A percentile compares a stretch with the other conserved stretches of the same genome.
Conservation (phyloP, 2,888 invertebrate genomes). For the Drosophila fungiperda region DNA sequence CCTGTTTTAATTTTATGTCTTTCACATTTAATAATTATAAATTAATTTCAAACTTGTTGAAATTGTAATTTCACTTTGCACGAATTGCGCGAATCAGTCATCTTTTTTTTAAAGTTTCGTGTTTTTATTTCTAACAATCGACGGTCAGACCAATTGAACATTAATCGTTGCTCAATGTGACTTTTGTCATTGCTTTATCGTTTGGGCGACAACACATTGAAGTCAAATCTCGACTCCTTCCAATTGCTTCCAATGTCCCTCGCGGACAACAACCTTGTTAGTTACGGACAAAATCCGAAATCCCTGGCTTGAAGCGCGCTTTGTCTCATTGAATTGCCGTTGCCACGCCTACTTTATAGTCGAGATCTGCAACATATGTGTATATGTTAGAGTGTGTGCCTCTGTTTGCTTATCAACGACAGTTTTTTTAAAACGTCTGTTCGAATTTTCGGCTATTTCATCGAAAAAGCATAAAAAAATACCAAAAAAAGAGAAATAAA, state of each 20-base stretch:
- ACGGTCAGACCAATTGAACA: conserved; percentile 75
- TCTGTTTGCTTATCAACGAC: conserved; percentile 53
- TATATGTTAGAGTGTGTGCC: neutral
- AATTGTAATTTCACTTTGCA: neutral
- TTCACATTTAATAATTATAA: neutral
- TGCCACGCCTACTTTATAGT: conserved; percentile 63
- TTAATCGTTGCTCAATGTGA: conserved; percentile 71
- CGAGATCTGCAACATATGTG: neutral
- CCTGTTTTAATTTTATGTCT: neutral
- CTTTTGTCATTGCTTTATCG: conserved; percentile 80
- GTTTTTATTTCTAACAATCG: conserved; percentile 42
- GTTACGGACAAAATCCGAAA: conserved; percentile 31
- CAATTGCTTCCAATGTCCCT: neutral
- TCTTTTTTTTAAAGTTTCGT: conserved; percentile 15
- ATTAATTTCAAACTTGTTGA: neutral
- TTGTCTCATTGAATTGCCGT: conserved; percentile 78
- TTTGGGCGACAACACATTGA: conserved; percentile 69
- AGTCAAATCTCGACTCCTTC: conserved; percentile 14
- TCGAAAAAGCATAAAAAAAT: conserved; percentile 55
- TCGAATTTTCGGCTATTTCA: conserved; percentile 70
- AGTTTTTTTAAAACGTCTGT: conserved; percentile 47
- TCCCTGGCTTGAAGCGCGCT: conserved; percentile 47
- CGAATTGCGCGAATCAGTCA: conserved; percentile 2
- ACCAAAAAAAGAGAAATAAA: conserved; percentile 3
- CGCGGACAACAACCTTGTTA: conserved; percentile 5